Evolutionary conservation across 2,797 vertebrate genomes (phyloP), one percentile per base, ranked within the genome.

Genomic region (Scleropages formosus): DNA sequence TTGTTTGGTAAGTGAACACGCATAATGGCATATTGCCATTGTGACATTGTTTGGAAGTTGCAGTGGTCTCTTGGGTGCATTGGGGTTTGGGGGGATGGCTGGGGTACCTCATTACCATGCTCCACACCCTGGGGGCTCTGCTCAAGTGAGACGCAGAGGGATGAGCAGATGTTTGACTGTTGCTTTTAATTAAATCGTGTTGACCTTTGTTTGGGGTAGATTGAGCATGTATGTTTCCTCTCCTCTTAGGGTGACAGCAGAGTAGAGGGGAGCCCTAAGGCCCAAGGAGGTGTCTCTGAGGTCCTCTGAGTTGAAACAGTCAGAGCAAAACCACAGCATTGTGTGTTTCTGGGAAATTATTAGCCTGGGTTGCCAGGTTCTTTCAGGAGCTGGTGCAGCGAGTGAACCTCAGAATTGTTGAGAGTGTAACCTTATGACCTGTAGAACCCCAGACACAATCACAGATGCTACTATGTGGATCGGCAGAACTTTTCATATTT

Each of bases 171-270:
- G 91, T 92, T 88, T 85, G 88, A 89, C 89, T 91, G 90, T 92
- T 93, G 89, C 88, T 92, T 91, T 92, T 91, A 91, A 92, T 92
- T 89, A 92, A 89, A 90, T 91, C 87, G 82, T 71, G 78, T 83
- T 89, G 86, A 91, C 87, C 88, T 91, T 93, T 92, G 89, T 92
- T 89, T 88, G 83, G 81, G 87, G 82, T 88, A 86, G 82, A 90
- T 90, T 92, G 84, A 90, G 88, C 87, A 82, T 86, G 82, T 85
- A 75, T 75, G 31, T 64, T 80, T 60, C 80, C 20, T 12, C 27
- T 75, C 12, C 20, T 6, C 60, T 73, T 22, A 70, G 58, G 68
- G 61, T 20, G 39, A 39, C 20, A 26, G 12, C 9, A 26, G 72
- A 69, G 75, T 27, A 49, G 9, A 47, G 59, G 12, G 66, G 8